A percentile compares a stretch with the other conserved stretches of the same genome.
Evolutionary conservation across 2,888 invertebrate genomes (phyloP).

Genomic region (Pteria penguin): DNA sequence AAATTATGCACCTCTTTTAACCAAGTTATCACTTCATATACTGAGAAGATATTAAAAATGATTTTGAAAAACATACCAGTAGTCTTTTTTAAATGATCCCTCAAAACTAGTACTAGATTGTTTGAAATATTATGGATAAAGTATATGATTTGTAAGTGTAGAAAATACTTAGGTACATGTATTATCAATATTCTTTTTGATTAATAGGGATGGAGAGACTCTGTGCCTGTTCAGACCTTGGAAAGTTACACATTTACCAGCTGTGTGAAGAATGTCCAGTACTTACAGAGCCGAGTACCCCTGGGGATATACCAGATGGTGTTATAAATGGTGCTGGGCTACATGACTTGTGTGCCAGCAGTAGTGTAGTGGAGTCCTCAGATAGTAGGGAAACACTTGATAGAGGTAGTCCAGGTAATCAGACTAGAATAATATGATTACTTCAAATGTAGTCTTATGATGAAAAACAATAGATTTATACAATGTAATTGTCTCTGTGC

Average conservation of each 20-base stretch:
- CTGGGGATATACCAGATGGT: constrained; percentile 38
- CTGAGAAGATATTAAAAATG: too few relatives aligned
- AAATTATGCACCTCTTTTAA: too few relatives aligned
- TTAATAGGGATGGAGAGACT: constrained; percentile 87
- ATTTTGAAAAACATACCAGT: too few relatives aligned
- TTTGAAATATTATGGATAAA: too few relatives aligned
- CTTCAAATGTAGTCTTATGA: too few relatives aligned
- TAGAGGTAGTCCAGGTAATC: constrained; percentile 33
- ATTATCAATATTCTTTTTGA: neutral
- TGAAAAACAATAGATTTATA: too few relatives aligned
- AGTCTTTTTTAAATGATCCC: too few relatives aligned
- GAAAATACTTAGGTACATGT: neutral
- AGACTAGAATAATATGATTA: too few relatives aligned
- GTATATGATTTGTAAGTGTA: neutral
- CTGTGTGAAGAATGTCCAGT: constrained; percentile 60
- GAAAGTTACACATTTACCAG: constrained; percentile 87
- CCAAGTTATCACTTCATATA: too few relatives aligned
- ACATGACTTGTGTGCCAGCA: constrained; percentile 13
- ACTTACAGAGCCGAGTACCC: constrained; percentile 45
- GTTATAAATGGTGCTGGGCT: constrained; percentile 34
- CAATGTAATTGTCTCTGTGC: too few relatives aligned
- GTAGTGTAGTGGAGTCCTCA: constrained; percentile 16
- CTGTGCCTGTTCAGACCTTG: constrained; percentile 90
- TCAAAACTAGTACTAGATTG: too few relatives aligned
- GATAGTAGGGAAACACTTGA: constrained; percentile 18